Conservation (phyloP, 2,113 vertebrate genomes). For the Cheilinus undulatus region DNA sequence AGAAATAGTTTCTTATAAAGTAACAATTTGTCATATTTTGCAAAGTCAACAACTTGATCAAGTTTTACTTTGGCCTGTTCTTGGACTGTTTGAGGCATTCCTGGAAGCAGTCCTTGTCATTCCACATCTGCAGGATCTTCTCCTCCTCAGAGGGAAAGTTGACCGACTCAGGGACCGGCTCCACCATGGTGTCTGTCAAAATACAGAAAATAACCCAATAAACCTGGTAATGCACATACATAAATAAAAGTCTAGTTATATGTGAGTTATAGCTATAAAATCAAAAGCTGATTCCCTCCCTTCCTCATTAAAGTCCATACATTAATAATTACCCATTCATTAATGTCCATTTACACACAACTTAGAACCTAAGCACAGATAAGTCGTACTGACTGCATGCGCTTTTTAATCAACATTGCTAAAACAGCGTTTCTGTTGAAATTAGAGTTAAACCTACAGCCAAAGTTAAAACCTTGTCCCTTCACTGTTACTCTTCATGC, state of each 20-base stretch:
- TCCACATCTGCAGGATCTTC: conserved; percentile 90
- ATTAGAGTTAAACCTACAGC: background rate
- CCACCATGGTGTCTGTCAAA: conserved; percentile 86
- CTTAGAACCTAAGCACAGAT: background rate
- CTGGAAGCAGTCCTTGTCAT: conserved; percentile 90
- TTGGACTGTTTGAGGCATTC: conserved; percentile 96
- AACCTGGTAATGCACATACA: background rate
- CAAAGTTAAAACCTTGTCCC: background rate
- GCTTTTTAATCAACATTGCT: background rate
- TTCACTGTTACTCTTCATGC: background rate
- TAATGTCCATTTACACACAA: background rate
- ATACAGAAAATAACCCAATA: background rate
- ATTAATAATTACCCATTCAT: background rate
- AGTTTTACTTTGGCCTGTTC: conserved; percentile 89
- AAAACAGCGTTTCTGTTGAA: background rate
- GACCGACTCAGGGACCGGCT: conserved; percentile 92
- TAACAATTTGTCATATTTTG: no score
- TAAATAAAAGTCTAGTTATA: background rate
- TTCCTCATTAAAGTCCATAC: no score
- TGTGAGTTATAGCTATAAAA: background rate
- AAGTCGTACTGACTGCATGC: background rate
- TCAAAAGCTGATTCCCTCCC: background rate
- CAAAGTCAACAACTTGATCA: background rate
- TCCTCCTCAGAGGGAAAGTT: conserved; percentile 93
- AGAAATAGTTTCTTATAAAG: no score